Conservation (phyloP, 2,113 vertebrate genomes). For the Paradoxurus hermaphroditus region DNA sequence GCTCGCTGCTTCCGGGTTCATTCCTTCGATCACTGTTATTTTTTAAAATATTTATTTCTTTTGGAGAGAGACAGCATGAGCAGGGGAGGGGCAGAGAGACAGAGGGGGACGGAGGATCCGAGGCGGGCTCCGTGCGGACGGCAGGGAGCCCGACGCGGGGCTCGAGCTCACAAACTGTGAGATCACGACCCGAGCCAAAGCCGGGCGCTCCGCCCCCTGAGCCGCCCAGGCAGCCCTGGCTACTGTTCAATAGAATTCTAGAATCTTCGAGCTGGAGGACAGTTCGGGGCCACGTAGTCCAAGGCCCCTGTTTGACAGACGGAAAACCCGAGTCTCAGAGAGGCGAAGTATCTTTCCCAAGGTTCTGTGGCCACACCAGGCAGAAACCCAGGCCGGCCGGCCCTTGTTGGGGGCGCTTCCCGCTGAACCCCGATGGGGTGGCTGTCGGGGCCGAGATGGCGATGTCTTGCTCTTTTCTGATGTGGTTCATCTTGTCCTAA, state of each 20-base stretch:
- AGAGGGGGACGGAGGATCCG: too few species aligned
- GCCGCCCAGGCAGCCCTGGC: neutral
- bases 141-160: too few species aligned
- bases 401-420: neutral
- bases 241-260: neutral
- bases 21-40: neutral
- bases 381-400: neutral
- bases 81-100: too few species aligned
- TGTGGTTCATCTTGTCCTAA: neutral
- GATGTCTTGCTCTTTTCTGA: neutral
- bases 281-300: neutral
- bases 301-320: neutral
- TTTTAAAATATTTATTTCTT: too few species aligned
- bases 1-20: neutral
- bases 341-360: neutral
- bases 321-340: neutral
- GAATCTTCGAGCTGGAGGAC: neutral
- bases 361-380: neutral
- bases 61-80: too few species aligned
- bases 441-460: neutral
- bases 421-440: neutral
- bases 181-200: too few species aligned
- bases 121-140: too few species aligned
- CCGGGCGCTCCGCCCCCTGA: too few species aligned
- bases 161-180: too few species aligned